These are phyloP conservation scores for Lucilia cuprina DNA, from an alignment of 1,140 invertebrate genomes.

Conservation along the genomic window DNA sequence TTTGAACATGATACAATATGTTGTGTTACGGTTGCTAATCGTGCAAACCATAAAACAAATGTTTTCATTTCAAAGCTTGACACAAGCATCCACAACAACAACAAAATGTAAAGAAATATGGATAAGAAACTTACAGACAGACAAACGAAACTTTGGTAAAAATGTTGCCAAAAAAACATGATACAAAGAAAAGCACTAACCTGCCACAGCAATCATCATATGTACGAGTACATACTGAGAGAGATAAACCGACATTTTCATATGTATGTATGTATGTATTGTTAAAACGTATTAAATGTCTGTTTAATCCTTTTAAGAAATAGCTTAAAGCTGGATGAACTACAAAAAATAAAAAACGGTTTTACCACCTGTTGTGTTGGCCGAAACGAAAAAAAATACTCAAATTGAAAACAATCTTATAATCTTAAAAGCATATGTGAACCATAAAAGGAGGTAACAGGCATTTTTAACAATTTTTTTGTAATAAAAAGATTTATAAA, in stretches of 20 bases:
- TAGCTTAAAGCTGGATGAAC: neutral
- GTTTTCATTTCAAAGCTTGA: neutral
- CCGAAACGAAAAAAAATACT: neutral
- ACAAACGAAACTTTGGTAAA: neutral
- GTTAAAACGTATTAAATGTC: neutral
- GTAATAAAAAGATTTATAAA: no score
- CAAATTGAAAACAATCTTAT: no score
- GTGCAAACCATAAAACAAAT: slow-evolving; percentile 17
- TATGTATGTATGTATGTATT: neutral
- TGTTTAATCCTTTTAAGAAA: neutral
- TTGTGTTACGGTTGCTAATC: slow-evolving; percentile 22
- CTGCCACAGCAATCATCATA: neutral
- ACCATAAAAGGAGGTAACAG: no score
- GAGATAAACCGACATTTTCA: neutral
- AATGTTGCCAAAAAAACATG: neutral
- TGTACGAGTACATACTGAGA: no score
- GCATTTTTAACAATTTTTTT: no score
- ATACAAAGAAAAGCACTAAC: neutral
- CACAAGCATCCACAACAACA: neutral
- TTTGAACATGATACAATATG: slow-evolving; percentile 24
- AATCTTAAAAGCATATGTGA: neutral
- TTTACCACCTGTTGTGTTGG: slow-evolving; percentile 1
- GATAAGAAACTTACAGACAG: no score
- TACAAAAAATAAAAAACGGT: neutral
- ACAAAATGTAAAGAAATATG: neutral